Base-by-base conservation (phyloP, 2,888 invertebrate genomes). In the Terebella lapidaria region DNA sequence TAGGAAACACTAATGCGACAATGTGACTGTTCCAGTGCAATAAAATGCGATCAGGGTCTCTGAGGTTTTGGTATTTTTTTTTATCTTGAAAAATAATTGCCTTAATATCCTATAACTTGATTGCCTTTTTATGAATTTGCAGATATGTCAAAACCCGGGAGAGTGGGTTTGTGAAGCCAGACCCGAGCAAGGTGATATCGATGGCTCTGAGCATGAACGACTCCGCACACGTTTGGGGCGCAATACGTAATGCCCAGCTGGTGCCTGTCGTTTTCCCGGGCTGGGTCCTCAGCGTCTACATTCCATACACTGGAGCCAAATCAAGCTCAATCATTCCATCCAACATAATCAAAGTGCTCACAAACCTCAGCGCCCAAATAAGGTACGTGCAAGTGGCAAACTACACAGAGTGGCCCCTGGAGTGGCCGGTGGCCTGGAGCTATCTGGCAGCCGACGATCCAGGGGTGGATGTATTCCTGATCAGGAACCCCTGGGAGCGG, bases 221-320 rank as follows among this genome's bases (percentile, higher is more conserved):
- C 15, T 51, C 61, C 0, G 29, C 28, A 22, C 26, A 54, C 20
- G 57, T 49, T 3, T 56, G 25, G 47, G 66, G 66, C 15, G 64
- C 60, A 35, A 60, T 66, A n/a, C 49, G 66, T n/a, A 59, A 62
- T 47, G 62, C 62, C 1, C 62, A 64, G 46, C 60, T 62, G 3
- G 24, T 59, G 18, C 54, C 55, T 0, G 42, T 59, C 3, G 22
- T 42, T 24, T 64, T 60, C 47, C 66, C 64, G 2, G 62, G 52
- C 3, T 66, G 66, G 66, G 53, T 55, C 1, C 53, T 66, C 22
- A 22, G 60, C 18, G 54, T 66, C 24, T 66, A 64, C 53, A 46
- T 61, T 10, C 52, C 15, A 54, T 3, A 3, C n/a, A 35, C 42
- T 15, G n/a, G 42, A 15, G n/a, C 10, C 42, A 10, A 35, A 15